Conservation (phyloP, 2,888 invertebrate species). For the Masnerella sp. region DNA sequence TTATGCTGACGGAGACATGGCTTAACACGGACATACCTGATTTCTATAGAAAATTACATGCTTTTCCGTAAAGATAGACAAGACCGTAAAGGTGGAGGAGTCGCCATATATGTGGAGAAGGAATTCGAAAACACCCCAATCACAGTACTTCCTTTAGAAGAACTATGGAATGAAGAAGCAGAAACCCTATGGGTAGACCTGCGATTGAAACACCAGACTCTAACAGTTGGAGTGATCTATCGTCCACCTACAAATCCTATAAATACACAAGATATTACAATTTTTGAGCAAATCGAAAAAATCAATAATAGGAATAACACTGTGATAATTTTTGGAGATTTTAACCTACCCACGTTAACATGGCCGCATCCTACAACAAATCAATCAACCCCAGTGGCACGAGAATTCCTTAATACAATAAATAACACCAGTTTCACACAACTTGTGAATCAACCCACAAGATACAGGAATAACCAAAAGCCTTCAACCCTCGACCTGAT, state of each 20-base stretch:
- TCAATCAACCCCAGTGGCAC: neutral
- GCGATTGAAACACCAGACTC: neutral
- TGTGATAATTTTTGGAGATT: neutral
- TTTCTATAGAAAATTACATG: neutral
- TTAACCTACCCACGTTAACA: neutral
- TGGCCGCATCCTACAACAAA: neutral
- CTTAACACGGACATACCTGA: neutral
- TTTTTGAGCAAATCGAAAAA: neutral
- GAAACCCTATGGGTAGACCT: neutral
- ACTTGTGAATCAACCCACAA: neutral
- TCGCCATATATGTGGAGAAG: neutral
- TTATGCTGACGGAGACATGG: neutral
- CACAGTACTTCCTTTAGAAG: neutral
- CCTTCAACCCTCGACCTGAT: neutral
- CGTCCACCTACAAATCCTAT: neutral
- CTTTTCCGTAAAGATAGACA: neutral
- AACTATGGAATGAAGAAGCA: neutral
- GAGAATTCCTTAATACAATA: neutral
- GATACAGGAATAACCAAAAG: neutral
- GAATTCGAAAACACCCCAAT: neutral
- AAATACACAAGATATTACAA: neutral
- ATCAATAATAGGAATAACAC: neutral
- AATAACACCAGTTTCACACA: neutral
- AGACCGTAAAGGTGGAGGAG: neutral
- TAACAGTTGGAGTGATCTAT: neutral